phyloP scores from a whole-genome alignment of 2,888 invertebrate genomes.

The Phorcus lineatus region DNA sequence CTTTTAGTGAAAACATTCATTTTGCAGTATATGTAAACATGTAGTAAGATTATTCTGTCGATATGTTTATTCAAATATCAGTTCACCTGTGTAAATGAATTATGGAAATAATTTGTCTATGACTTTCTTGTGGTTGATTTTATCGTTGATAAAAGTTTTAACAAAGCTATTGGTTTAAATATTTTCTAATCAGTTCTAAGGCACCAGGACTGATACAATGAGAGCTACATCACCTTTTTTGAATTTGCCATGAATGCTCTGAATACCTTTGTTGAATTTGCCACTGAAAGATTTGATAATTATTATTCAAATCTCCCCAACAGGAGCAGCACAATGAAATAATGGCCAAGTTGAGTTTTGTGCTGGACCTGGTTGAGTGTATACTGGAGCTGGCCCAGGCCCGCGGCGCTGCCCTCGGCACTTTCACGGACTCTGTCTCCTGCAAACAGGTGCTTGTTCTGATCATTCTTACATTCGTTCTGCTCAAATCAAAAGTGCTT shows the following conservation, averaged over 20 bases:
- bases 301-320: conserved; percentile 45
- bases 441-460: conserved; percentile 40
- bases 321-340: conserved; percentile 97
- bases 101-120: no score
- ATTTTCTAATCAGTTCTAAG: no score
- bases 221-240: neutral
- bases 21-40: neutral
- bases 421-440: conserved; percentile 69
- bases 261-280: no score
- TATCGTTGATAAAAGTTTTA: no score
- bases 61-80: no score
- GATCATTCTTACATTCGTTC: neutral
- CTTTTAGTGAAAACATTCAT: neutral
- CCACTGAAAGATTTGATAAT: no score
- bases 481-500: no score
- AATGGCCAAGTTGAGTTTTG: conserved; percentile 96
- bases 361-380: conserved; percentile 94
- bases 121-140: no score
- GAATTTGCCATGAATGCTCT: no score
- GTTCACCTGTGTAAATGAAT: no score
- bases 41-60: neutral
- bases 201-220: no score
- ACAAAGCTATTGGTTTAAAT: no score
- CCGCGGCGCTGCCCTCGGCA: conserved; percentile 74
- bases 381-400: conserved; percentile 84